Base-by-base conservation (phyloP, 2,888 invertebrate genomes). In the Cephus nigrinus region DNA sequence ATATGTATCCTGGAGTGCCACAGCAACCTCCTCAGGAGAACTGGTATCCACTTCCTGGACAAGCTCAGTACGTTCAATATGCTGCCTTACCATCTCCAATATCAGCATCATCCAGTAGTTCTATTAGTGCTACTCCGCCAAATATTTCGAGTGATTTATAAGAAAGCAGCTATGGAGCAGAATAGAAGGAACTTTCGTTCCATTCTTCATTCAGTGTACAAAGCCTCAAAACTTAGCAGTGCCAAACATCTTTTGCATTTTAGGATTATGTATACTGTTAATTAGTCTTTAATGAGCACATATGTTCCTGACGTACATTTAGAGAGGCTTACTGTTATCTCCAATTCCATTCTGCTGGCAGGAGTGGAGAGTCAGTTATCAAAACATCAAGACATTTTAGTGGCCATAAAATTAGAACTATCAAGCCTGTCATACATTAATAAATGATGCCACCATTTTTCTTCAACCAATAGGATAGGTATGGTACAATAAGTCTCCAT, bases 11-110 rank as follows among this genome's bases (percentile, higher is more conserved):
- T 0, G 74, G 80, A 40, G 72, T 82, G 4, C 82, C 84, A 1
- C 80, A 83, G 4, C 83, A 80, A 73, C 85, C 83, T 68, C 71
- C 82, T 30, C 85, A 82, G 15, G 90, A 90, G 5, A 88, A 86
- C 32, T 90, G 90, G 90, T 89, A 87, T 68, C 80, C 87, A 23
- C 76, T 87, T 32, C 80, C 85, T 55, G 85, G 84, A 40, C 87
- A 86, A 76, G 80, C 86, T 4, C 86, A 87, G 73, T 88, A 82
- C 36, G 75, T 88, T 78, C 86, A 83, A 68, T 84, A 81, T 77
- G 71, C 32, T 31, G 33, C 71, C 4, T 33, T 71, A 9, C 55
- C 55, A 55, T 78, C 84, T 36, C 80, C 78, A 23, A 74, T 82
- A 23, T 80, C 81, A 15, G 75, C 79, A n/a, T 74, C 81, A 9